A percentile compares a stretch with the other conserved stretches of the same genome.
Evolutionary conservation across 2,888 invertebrate species (phyloP).

Genomic region (Sphaerophoria taeniata): DNA sequence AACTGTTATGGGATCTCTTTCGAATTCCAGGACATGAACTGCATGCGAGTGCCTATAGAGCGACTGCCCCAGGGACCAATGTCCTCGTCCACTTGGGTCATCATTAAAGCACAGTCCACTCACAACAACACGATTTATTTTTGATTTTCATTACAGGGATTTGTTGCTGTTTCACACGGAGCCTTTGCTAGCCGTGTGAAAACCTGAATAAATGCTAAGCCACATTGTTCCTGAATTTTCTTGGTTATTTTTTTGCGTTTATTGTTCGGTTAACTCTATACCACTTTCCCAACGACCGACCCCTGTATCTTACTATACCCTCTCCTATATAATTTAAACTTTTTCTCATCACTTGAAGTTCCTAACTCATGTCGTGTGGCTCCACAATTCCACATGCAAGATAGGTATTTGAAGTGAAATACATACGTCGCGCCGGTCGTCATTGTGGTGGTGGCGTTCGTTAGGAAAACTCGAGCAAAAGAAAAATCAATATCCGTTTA

Average conservation of each 20-base stretch:
- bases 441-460: too few species aligned
- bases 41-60: conserved; percentile 7
- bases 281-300: background rate
- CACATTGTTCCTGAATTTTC: conserved; percentile 43
- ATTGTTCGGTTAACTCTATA: background rate
- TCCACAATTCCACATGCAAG: background rate
- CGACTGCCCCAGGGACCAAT: background rate
- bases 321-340: background rate
- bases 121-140: background rate
- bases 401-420: background rate
- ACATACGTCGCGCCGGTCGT: background rate
- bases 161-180: conserved; percentile 2
- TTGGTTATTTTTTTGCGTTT: background rate
- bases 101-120: background rate
- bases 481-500: conserved; percentile 19
- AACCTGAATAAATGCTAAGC: conserved; percentile 32
- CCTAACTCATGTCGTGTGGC: conserved; percentile 14
- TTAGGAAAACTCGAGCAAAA: background rate
- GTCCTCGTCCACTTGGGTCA: background rate
- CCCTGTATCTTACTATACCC: background rate
- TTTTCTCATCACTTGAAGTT: background rate
- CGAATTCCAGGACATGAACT: conserved; percentile 27
- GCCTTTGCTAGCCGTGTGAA: conserved; percentile 17
- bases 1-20: conserved; percentile 4
- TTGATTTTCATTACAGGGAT: background rate